Evolutionary conservation across 2,888 invertebrate genomes (phyloP).

Genomic region (Celastrina argiolus): DNA sequence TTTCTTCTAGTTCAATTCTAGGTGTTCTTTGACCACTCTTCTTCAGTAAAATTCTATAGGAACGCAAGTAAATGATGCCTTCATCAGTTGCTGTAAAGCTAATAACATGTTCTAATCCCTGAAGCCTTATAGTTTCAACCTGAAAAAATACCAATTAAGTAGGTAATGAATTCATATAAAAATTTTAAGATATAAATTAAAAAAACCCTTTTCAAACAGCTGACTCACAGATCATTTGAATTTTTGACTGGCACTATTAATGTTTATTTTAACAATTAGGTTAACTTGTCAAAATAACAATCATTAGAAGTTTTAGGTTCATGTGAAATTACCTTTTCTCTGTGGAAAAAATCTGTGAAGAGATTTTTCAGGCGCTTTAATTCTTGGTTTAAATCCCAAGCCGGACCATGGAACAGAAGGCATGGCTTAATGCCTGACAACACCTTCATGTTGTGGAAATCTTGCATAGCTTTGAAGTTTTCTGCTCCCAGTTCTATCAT

Average conservation of each 20-base stretch:
- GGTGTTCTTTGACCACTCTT: conserved; percentile 94
- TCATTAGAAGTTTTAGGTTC: neutral
- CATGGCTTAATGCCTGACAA: conserved; percentile 92
- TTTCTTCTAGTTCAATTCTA: conserved; percentile 93
- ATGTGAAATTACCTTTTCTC: conserved; percentile 77
- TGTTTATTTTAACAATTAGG: no score
- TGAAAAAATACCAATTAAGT: conserved; percentile 37
- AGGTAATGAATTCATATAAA: neutral
- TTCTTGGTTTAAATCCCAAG: conserved; percentile 90
- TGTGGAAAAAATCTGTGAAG: conserved; percentile 94
- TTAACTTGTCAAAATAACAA: no score
- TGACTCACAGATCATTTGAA: no score
- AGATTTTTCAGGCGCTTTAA: conserved; percentile 91
- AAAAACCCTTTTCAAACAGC: no score
- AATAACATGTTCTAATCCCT: conserved; percentile 95
- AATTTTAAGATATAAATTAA: no score
- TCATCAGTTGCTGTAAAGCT: conserved; percentile 90
- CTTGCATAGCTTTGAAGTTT: conserved; percentile 85
- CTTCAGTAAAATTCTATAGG: conserved; percentile 88
- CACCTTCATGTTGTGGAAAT: conserved; percentile 88
- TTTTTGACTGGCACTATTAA: no score
- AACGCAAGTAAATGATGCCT: conserved; percentile 87
- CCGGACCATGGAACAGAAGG: conserved; percentile 93
- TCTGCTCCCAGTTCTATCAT: conserved; percentile 97
- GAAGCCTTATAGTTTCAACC: conserved; percentile 88